Percentiles rank a stretch among this genome's conserved stretches.
Conservation (phyloP, 2,888 invertebrate species). For the Palloptera scutellata region DNA sequence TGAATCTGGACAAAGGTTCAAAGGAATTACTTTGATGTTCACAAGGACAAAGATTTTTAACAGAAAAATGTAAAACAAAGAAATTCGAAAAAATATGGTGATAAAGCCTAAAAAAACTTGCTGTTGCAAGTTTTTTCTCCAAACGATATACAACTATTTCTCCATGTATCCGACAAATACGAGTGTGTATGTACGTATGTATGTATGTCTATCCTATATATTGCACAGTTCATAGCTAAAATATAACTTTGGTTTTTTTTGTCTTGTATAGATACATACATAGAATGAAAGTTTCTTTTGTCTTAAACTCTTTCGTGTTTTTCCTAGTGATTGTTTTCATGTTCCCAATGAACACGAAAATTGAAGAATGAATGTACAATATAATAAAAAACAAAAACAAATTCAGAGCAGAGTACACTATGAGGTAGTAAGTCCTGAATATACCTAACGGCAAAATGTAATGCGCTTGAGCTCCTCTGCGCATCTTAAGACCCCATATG, state of each 20-base stretch:
- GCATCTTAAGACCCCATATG: too few species aligned
- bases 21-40: constrained; percentile 43
- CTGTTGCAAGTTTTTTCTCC: constrained; percentile 27
- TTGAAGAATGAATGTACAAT: constrained; percentile 21
- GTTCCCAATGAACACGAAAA: constrained; percentile 32
- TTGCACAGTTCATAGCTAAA: constrained; percentile 18
- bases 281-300: constrained; percentile 41
- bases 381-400: too few species aligned
- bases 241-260: constrained; percentile 24
- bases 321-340: constrained; percentile 39
- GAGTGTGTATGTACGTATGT: neutral
- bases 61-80: constrained; percentile 29
- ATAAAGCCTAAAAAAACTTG: constrained; percentile 37
- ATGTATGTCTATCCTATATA: constrained; percentile 22
- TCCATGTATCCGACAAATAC: constrained; percentile 27
- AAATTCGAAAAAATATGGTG: constrained; percentile 32
- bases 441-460: constrained; percentile 2
- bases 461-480: too few species aligned
- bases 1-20: constrained; percentile 44
- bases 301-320: constrained; percentile 40
- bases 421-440: neutral
- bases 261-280: constrained; percentile 24
- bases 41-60: constrained; percentile 40
- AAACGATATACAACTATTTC: constrained; percentile 33
- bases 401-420: too few species aligned